Conservation (phyloP, 1,140 invertebrate genomes). For the Leptinotarsa undecemlineata region DNA sequence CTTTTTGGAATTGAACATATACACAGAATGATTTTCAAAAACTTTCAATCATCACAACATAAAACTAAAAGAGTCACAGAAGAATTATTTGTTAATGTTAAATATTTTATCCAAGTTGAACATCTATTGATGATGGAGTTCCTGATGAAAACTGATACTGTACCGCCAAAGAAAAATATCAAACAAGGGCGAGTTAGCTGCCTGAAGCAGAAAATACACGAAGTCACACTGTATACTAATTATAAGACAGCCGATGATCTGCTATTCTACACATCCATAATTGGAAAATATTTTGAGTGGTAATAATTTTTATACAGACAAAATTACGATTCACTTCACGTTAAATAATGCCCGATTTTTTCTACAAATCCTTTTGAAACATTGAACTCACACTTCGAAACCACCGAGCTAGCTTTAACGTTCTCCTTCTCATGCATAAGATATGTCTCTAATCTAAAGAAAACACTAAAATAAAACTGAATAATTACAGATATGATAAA, state of each 20-base stretch:
- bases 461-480: conserved; percentile 28
- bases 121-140: background rate
- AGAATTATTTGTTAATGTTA: background rate
- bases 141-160: too few relatives aligned
- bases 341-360: background rate
- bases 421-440: conserved; percentile 13
- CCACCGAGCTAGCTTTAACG: background rate
- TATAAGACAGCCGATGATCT: conserved; percentile 33
- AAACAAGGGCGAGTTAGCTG: conserved; percentile 31
- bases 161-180: background rate
- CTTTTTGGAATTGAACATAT: background rate
- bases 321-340: background rate
- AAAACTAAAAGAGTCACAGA: background rate
- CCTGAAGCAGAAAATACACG: conserved; percentile 19
- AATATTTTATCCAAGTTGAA: background rate
- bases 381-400: background rate
- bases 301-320: conserved; percentile 28
- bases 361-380: background rate
- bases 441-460: conserved; percentile 39
- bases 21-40: background rate
- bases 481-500: conserved; percentile 35
- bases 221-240: conserved; percentile 20
- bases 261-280: conserved; percentile 39
- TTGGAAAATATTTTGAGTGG: conserved; percentile 23
- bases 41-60: background rate